phyloP scores from a whole-genome alignment of 1,140 invertebrate species.

The Chironomus tepperi region DNA sequence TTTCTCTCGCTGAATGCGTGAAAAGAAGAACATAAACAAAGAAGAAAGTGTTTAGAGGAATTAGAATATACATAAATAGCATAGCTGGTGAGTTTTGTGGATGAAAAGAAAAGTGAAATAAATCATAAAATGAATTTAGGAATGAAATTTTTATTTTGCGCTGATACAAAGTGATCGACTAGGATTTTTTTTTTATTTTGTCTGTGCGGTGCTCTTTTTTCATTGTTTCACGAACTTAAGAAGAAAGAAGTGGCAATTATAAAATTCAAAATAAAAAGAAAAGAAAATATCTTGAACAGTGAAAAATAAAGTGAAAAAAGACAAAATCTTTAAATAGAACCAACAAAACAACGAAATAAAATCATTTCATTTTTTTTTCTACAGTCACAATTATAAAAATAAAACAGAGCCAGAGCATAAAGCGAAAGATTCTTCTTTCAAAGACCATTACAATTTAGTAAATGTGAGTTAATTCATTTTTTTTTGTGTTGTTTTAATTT shows the following conservation, averaged over 20 bases:
- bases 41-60: neutral
- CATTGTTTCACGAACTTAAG: too few species aligned
- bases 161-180: too few species aligned
- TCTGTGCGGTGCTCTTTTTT: too few species aligned
- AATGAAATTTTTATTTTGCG: too few species aligned
- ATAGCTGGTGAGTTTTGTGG: too few species aligned
- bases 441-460: neutral
- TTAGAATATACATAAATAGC: too few species aligned
- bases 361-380: constrained; percentile 19
- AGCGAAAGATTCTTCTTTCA: neutral
- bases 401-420: constrained; percentile 21
- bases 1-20: neutral
- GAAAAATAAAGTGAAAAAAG: constrained; percentile 18
- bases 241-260: neutral
- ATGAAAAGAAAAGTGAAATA: too few species aligned
- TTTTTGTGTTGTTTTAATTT: neutral
- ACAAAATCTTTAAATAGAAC: constrained; percentile 21
- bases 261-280: neutral
- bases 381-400: constrained; percentile 20
- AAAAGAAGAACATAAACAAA: neutral
- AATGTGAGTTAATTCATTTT: neutral
- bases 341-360: constrained; percentile 23
- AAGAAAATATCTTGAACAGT: neutral
- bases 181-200: too few species aligned
- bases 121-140: too few species aligned